Percentiles rank a stretch among this genome's conserved stretches.
phyloP scores from a whole-genome alignment of 1,140 invertebrate genomes.

The Drosophila tristis region DNA sequence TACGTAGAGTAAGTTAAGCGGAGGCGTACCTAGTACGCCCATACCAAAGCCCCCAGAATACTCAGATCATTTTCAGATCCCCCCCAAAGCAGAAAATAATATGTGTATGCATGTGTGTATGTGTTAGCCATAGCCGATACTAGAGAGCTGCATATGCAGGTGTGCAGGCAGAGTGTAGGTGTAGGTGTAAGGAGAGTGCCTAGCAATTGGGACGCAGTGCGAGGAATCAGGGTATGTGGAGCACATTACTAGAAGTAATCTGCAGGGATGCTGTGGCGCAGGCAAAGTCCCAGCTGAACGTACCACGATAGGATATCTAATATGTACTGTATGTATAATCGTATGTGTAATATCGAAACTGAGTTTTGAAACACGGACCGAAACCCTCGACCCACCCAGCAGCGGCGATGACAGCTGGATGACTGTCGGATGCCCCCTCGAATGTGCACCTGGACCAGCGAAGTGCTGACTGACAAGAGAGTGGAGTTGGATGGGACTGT shows the following conservation, averaged over 20 bases:
- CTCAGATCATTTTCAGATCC: no score
- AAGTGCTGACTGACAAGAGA: slow-evolving; percentile 25
- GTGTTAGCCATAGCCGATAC: no score
- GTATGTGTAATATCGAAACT: slow-evolving; percentile 19
- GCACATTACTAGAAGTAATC: slow-evolving; percentile 65
- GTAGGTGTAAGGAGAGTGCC: slow-evolving; percentile 10
- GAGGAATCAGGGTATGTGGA: slow-evolving; percentile 66
- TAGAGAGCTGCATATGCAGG: no score
- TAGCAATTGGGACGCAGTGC: background rate
- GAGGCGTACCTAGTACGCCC: slow-evolving; percentile 33
- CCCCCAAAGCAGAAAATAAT: background rate
- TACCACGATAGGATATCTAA: slow-evolving; percentile 10
- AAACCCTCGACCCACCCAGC: background rate
- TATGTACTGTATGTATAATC: slow-evolving; percentile 4
- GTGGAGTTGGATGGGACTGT: slow-evolving; percentile 2
- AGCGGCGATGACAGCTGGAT: background rate
- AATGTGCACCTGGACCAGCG: slow-evolving; percentile 28
- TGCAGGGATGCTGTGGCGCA: background rate
- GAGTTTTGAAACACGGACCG: slow-evolving; percentile 59
- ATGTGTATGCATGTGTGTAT: background rate
- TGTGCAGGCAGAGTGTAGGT: slow-evolving; percentile 16
- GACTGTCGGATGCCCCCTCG: slow-evolving; percentile 3
- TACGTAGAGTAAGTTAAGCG: background rate
- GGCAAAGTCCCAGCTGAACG: slow-evolving; percentile 16
- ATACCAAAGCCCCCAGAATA: background rate